These are phyloP conservation scores for Anarrhichthys ocellatus DNA, from an alignment of 2,113 vertebrate species.

Conservation along the genomic window DNA sequence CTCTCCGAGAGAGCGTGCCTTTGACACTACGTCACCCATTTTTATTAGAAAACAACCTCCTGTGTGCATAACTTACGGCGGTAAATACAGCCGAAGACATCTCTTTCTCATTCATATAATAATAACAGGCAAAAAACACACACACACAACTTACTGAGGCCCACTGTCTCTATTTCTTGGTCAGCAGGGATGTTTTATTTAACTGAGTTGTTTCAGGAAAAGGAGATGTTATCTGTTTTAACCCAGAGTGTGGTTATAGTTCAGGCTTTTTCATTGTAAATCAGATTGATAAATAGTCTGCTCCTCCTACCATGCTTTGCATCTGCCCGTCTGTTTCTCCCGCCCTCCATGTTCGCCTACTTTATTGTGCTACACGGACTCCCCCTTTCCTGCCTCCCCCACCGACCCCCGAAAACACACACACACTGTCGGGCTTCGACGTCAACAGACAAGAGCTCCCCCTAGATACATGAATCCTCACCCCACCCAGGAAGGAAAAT, in stretches of 20 bases:
- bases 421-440: constrained; percentile 39
- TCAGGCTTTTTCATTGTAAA: constrained; percentile 7
- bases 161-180: background rate
- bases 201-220: background rate
- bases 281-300: background rate
- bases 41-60: constrained; percentile 61
- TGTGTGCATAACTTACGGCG: constrained; percentile 24
- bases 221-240: too few relatives aligned
- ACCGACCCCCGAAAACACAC: constrained; percentile 38
- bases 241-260: background rate
- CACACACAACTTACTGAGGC: background rate
- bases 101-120: background rate
- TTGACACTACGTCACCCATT: constrained; percentile 49
- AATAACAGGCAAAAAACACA: background rate
- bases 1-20: constrained; percentile 62
- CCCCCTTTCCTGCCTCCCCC: constrained; percentile 3
- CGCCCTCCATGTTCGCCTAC: constrained; percentile 37
- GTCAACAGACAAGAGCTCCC: constrained; percentile 74
- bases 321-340: constrained; percentile 32
- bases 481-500: constrained; percentile 13
- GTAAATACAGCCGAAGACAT: background rate
- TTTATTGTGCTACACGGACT: constrained; percentile 38
- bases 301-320: constrained; percentile 25
- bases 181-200: background rate
- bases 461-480: constrained; percentile 61